phyloP scores from a whole-genome alignment of 1,140 invertebrate species.

The Elymnias hypermnestra region DNA sequence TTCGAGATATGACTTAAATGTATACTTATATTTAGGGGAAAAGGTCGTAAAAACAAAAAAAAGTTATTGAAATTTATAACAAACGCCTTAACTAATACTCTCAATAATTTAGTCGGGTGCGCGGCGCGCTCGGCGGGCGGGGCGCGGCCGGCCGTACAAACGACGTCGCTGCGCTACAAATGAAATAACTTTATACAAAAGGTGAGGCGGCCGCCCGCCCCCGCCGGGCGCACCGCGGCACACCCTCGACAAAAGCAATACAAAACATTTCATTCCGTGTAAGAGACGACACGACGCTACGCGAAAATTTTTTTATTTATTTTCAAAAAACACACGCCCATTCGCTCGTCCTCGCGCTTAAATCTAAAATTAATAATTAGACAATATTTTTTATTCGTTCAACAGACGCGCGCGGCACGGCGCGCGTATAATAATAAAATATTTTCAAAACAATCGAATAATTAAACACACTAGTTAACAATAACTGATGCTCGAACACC shows the following conservation, averaged over 20 bases:
- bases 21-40: constrained; percentile 72
- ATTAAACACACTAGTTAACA: constrained; percentile 76
- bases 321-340: constrained; percentile 71
- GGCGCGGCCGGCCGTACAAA: constrained; percentile 30
- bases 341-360: constrained; percentile 72
- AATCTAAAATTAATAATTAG: constrained; percentile 75
- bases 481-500: constrained; percentile 57
- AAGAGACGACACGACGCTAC: constrained; percentile 70
- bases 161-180: constrained; percentile 45
- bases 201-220: constrained; percentile 30
- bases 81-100: constrained; percentile 74
- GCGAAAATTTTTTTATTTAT: constrained; percentile 56
- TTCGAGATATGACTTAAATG: constrained; percentile 74
- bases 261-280: constrained; percentile 73
- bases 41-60: constrained; percentile 73
- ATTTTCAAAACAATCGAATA: constrained; percentile 75
- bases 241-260: constrained; percentile 70
- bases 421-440: constrained; percentile 74
- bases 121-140: constrained; percentile 30
- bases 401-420: constrained; percentile 67
- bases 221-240: constrained; percentile 35
- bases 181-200: constrained; percentile 61
- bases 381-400: constrained; percentile 75
- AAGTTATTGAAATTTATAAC: constrained; percentile 73
- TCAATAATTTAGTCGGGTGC: constrained; percentile 68